A percentile compares a stretch with the other conserved stretches of the same genome.
phyloP scores from a whole-genome alignment of 2,113 vertebrate genomes.

The Carettochelys insculpta region DNA sequence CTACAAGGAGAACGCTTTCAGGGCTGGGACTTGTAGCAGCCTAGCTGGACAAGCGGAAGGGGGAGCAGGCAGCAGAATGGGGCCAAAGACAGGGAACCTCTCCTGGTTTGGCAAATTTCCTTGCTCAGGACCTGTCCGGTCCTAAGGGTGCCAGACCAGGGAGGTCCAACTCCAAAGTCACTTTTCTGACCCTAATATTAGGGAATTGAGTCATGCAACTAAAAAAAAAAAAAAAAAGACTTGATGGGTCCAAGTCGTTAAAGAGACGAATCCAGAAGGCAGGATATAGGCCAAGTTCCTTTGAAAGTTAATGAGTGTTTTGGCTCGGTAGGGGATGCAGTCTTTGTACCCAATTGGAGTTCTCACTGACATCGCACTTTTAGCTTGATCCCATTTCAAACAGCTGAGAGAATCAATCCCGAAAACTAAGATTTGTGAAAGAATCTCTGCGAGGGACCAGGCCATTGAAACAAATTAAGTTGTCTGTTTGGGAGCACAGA shows the following conservation, averaged over 20 bases:
- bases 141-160: no score
- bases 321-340: not conserved
- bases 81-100: no score
- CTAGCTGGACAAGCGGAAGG: no score
- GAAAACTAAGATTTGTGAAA: not conserved
- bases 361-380: not conserved
- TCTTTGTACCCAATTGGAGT: constrained; percentile 5
- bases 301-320: not conserved
- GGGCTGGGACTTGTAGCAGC: no score
- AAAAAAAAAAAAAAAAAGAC: not conserved
- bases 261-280: not conserved
- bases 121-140: no score
- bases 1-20: no score
- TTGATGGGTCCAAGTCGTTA: not conserved
- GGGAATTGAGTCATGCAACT: accelerated
- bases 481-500: constrained; percentile 6
- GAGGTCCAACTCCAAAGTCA: no score
- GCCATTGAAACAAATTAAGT: constrained; percentile 52
- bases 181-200: not conserved
- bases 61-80: no score
- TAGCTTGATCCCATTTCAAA: not conserved
- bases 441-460: not conserved
- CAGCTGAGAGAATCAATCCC: constrained; percentile 14
- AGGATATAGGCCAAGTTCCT: not conserved
- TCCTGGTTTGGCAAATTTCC: no score